Base-by-base conservation (phyloP, 2,113 vertebrate species). In the Salvelinus fontinalis region DNA sequence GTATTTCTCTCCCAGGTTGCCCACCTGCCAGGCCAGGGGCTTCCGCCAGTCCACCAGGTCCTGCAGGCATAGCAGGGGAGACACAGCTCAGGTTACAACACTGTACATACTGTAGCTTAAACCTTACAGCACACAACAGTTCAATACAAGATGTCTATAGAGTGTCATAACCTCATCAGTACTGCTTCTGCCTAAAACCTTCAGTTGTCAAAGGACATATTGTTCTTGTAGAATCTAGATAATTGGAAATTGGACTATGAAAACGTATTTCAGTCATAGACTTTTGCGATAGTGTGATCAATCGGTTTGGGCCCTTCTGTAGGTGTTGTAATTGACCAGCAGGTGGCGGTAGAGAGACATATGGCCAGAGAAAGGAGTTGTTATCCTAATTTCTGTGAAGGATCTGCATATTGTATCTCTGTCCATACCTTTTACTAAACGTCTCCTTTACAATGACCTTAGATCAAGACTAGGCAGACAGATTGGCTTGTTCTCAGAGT, bases 41-140 rank as follows among this genome's bases (percentile, higher is more conserved):
- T 97, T 97, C 76, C 65, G 75, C 98, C 98, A 99, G 90, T 99
- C 96, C 5, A 99, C 97, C 84, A 99, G 87, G 80, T 99, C 98
- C 98, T 99, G 87, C 13, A 62, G 7, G 74, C 24, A 74, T n/a
- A 74, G 48, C 26, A 2, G 16, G 26, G 67, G 18, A 60, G 29
- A 13, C 16, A 34, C 39, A 11, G n/a, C 11, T 29, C 26, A 18
- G 27, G 73, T 62, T 62, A 24, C n/a, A 62, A 62, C 59, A 22
- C 59, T 16, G 14, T 4, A 54, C 51, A 54, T 16, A 54, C 51
- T 5, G 16, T 54, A 18, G 5, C 14, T 16, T 18, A 14, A 18
- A 16, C 51, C 16, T 18, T 54, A 54, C 51, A 16, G 51, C 51
- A 54, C 51, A 18, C 13, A 16, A 54, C 3, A 51, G 49, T 16